Conservation (phyloP, 1,140 invertebrate genomes). For the Drosophila ananassae region DNA sequence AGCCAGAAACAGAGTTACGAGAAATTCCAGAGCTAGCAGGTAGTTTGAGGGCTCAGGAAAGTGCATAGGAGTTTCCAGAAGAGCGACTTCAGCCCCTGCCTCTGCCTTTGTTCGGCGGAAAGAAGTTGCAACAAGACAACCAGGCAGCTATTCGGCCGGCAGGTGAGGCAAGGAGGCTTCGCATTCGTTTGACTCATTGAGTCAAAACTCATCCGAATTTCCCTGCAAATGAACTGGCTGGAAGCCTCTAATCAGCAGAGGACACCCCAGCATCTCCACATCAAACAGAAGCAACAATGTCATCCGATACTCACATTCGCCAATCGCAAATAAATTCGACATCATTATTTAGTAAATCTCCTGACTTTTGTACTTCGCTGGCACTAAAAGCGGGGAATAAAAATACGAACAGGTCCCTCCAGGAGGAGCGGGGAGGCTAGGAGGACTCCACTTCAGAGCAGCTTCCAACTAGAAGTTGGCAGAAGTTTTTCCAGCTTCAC, state of each 20-base stretch:
- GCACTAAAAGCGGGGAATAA: constrained; percentile 21
- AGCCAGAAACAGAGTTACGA: background rate
- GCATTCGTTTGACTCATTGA: constrained; percentile 24
- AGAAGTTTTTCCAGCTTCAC: constrained; percentile 28
- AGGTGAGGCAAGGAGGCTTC: constrained; percentile 13
- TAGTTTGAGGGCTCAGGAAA: background rate
- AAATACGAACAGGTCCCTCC: constrained; percentile 18
- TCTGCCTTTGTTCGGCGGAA: constrained; percentile 26
- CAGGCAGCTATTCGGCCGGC: no score
- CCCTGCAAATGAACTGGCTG: constrained; percentile 17
- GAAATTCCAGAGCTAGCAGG: constrained; percentile 16
- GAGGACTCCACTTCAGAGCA: constrained; percentile 38
- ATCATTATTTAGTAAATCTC: constrained; percentile 54
- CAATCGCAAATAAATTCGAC: constrained; percentile 50
- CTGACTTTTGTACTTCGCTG: constrained; percentile 50
- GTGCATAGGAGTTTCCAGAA: constrained; percentile 36
- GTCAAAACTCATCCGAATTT: constrained; percentile 6
- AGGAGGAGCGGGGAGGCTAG: background rate
- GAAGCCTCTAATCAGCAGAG: constrained; percentile 14
- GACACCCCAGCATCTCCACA: background rate
- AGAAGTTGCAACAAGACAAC: constrained; percentile 6
- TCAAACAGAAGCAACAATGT: background rate
- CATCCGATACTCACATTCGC: background rate
- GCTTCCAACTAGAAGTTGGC: constrained; percentile 43
- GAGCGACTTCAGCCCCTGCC: constrained; percentile 31